Base-by-base conservation (phyloP, 1,140 invertebrate genomes). In the Monochamus saltuarius region DNA sequence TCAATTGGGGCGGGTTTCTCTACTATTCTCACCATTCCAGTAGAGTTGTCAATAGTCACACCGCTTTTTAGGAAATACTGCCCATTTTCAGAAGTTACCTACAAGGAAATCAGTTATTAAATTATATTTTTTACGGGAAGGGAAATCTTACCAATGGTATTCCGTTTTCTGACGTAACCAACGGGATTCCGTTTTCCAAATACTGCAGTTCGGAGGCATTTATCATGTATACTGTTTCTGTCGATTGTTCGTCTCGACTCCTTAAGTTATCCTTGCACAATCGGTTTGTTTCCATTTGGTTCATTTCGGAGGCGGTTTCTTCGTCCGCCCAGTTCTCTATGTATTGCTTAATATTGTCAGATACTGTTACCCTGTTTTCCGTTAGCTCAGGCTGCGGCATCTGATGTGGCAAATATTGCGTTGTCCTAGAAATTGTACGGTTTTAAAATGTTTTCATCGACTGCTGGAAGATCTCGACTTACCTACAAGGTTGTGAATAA, bases 311-410 rank as follows among this genome's bases (percentile, higher is more conserved):
- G 6, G 49, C 35, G 4, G 61, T 59, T 19, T 75, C 72, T 16
- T 73, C 72, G 17, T 68, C 68, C 1, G 62, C 71, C 71, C 70
- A 75, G n/a, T 65, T 73, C 43, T 75, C 73, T 11, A 75, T 61
- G 47, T 67, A 75, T 37, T 73, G 71, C 39, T 72, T 68, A 1
- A 75, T 45, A 38, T 59, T 68, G 17, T 65, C 62, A 7, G 63
- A 68, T 7, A 67, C 56, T 0, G 60, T 64, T 3, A 51, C 53
- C 11, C 53, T 52, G 35, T 54, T 64, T 42, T 65, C 66, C n/a
- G 56, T 8, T n/a, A 62, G 38, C 43, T 68, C 69, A 34, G 59
- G 69, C 14, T 66, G 35, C 9, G 59, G 22, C 14, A 61, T 57
- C 29, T 60, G 56, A 17, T 46, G 46, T 19, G 43, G 45, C 11